Percentiles rank a stretch among this genome's conserved stretches.
Conservation (phyloP, 2,888 invertebrate genomes). For the Calephelis perditalis region DNA sequence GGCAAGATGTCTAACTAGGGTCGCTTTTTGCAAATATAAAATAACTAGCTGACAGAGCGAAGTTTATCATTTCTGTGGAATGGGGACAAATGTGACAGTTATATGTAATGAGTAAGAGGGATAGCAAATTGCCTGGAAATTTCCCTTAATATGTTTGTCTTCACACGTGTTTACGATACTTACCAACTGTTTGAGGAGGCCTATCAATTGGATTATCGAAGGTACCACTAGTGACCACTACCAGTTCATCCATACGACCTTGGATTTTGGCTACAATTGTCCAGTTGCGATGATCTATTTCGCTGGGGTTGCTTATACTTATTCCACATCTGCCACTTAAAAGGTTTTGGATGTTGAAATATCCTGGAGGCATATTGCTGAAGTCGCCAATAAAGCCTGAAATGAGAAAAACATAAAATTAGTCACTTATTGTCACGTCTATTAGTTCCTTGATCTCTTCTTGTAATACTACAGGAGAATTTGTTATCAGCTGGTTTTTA, state of each 20-base stretch:
- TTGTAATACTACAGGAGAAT: no score
- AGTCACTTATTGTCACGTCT: no score
- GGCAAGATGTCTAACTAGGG: no score
- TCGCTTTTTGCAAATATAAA: no score
- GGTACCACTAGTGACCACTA: slow-evolving; percentile 33
- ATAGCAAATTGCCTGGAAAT: no score
- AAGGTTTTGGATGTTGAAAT: slow-evolving; percentile 31
- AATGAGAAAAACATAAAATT: neutral
- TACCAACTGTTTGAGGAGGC: neutral
- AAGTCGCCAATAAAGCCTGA: slow-evolving; percentile 46
- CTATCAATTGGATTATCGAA: slow-evolving; percentile 20
- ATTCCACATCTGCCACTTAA: slow-evolving; percentile 41
- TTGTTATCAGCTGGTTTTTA: no score
- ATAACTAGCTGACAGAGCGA: no score
- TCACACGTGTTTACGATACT: neutral
- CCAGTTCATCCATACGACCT: slow-evolving; percentile 41
- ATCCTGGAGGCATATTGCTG: slow-evolving; percentile 34
- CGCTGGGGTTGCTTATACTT: slow-evolving; percentile 31
- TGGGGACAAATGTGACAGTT: no score
- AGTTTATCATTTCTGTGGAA: no score
- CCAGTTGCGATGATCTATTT: slow-evolving; percentile 51
- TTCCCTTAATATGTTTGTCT: no score
- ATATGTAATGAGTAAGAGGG: no score
- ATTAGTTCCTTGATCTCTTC: no score
- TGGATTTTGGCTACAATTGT: slow-evolving; percentile 45